These are phyloP conservation scores for Aspiorhynchus laticeps DNA, from an alignment of 2,113 vertebrate genomes.

Conservation along the genomic window DNA sequence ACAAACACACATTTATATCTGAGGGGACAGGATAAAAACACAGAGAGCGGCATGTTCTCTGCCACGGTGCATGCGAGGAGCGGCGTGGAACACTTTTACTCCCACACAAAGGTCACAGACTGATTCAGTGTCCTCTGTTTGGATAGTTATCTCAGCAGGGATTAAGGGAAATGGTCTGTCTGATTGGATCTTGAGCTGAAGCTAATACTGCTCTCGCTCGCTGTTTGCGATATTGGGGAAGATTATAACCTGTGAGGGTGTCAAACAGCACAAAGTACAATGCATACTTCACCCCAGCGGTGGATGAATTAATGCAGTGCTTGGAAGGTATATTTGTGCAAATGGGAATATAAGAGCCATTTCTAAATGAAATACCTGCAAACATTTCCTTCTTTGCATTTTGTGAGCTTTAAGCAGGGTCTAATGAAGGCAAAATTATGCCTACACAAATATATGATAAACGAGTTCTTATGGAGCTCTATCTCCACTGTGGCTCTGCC, in stretches of 20 bases:
- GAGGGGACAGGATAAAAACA: slow-evolving; percentile 42
- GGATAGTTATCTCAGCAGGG: slow-evolving; percentile 53
- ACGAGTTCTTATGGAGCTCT: background rate
- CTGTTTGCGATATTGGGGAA: slow-evolving; percentile 39
- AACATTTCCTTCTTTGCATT: background rate
- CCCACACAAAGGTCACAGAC: slow-evolving; percentile 58
- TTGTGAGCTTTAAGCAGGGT: background rate
- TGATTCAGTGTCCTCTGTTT: slow-evolving; percentile 55
- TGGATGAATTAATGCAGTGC: slow-evolving; percentile 2
- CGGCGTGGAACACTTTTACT: slow-evolving; percentile 49
- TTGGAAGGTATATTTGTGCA: slow-evolving; percentile 6
- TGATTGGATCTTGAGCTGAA: slow-evolving; percentile 52
- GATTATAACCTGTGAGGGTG: slow-evolving; percentile 36
- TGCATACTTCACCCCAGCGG: slow-evolving; percentile 9
- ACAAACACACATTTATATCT: slow-evolving; percentile 49
- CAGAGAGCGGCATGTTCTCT: slow-evolving; percentile 49
- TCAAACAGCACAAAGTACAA: slow-evolving; percentile 13
- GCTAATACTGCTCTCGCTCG: slow-evolving; percentile 41
- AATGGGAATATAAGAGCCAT: background rate
- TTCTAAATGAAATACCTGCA: slow-evolving; percentile 3
- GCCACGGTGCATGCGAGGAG: slow-evolving; percentile 36
- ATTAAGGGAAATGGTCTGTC: slow-evolving; percentile 51
- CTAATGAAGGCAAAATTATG: slow-evolving; percentile 2
- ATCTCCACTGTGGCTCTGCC: background rate
- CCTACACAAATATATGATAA: background rate